Percentiles rank a stretch among this genome's conserved stretches.
Evolutionary conservation across 2,113 vertebrate genomes (phyloP).

Genomic region (Archocentrus centrarchus): DNA sequence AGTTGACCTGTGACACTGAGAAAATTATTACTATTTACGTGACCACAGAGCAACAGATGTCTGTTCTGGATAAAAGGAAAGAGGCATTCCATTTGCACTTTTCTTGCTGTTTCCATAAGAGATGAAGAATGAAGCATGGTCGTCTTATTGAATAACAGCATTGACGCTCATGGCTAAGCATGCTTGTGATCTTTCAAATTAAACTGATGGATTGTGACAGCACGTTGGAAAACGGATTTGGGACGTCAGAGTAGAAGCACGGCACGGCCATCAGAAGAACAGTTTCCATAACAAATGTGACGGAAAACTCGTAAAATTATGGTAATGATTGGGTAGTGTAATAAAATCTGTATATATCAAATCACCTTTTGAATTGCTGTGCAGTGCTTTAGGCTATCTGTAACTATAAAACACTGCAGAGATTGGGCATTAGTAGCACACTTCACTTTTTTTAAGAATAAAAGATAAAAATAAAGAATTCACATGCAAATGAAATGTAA

Average conservation of each 20-base stretch:
- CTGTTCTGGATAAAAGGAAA: conserved; percentile 18
- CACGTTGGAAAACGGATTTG: conserved; percentile 74
- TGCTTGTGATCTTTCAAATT: conserved; percentile 78
- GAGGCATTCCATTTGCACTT: conserved; percentile 25
- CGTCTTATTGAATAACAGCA: conserved; percentile 76
- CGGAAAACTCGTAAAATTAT: conserved; percentile 74
- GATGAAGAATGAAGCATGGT: conserved; percentile 71
- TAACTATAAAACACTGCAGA: conserved; percentile 13
- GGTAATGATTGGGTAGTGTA: conserved; percentile 74
- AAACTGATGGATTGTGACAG: conserved; percentile 77
- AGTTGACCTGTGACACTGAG: conserved; percentile 12
- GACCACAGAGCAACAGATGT: conserved; percentile 4
- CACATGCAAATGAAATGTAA: conserved; percentile 31
- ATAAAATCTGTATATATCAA: conserved; percentile 81
- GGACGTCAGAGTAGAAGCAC: conserved; percentile 58
- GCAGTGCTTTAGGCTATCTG: conserved; percentile 31
- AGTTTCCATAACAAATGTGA: conserved; percentile 74
- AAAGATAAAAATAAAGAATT: conserved; percentile 28
- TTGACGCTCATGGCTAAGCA: conserved; percentile 69
- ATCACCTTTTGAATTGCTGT: conserved; percentile 58
- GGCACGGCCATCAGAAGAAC: conserved; percentile 56
- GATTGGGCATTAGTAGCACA: background rate
- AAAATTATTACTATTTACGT: background rate
- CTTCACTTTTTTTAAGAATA: background rate
- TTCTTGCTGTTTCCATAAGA: conserved; percentile 44